phyloP scores from a whole-genome alignment of 2,113 vertebrate species.

The Caranx melampygus region DNA sequence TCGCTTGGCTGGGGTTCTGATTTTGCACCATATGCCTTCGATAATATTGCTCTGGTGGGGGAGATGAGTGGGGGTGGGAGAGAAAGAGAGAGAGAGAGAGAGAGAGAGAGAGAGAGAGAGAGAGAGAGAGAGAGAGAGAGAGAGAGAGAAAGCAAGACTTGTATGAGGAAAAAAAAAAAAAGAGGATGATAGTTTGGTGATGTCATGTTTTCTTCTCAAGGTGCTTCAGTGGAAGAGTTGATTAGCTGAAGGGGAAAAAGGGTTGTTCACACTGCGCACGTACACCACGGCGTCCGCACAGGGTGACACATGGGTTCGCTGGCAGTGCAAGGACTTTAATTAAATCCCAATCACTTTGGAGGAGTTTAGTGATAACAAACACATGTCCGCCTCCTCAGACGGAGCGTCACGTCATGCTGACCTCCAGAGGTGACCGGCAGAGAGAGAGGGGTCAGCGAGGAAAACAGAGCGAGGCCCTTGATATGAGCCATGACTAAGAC shows the following conservation, averaged over 20 bases:
- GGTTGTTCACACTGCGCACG: slow-evolving; percentile 30
- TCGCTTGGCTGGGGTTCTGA: slow-evolving; percentile 81
- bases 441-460: neutral
- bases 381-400: slow-evolving; percentile 68
- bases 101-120: neutral
- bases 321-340: slow-evolving; percentile 67
- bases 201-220: slow-evolving; percentile 80
- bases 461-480: slow-evolving; percentile 28
- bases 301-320: slow-evolving; percentile 63
- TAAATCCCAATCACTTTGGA: slow-evolving; percentile 71
- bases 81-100: neutral
- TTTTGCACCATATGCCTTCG: slow-evolving; percentile 86
- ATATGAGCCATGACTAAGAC: slow-evolving; percentile 54
- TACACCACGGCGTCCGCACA: slow-evolving; percentile 15
- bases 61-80: slow-evolving; percentile 17
- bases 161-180: neutral
- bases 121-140: neutral
- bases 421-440: slow-evolving; percentile 26
- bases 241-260: slow-evolving; percentile 69
- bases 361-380: slow-evolving; percentile 77
- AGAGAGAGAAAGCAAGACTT: slow-evolving; percentile 8
- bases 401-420: slow-evolving; percentile 64
- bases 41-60: slow-evolving; percentile 78
- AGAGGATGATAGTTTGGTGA: slow-evolving; percentile 68
- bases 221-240: slow-evolving; percentile 60